These are phyloP conservation scores for Gadopsis bispinosus DNA, from an alignment of 2,797 vertebrate genomes.

Conservation along the genomic window DNA sequence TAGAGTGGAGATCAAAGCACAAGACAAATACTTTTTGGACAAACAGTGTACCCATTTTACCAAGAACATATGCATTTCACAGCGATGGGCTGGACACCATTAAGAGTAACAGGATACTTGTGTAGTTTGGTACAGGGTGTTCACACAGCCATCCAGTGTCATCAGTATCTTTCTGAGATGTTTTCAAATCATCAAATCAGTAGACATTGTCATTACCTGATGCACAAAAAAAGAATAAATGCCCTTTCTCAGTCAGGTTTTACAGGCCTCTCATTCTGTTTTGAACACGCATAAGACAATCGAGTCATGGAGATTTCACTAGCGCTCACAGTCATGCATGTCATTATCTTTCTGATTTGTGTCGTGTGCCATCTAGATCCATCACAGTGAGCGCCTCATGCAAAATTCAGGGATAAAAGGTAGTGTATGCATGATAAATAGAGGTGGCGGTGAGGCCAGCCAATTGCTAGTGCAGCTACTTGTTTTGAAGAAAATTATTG, in stretches of 20 bases:
- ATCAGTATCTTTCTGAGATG: conserved; percentile 11
- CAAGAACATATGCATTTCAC: conserved; percentile 35
- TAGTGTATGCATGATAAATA: conserved; percentile 20
- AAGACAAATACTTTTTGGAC: conserved; percentile 42
- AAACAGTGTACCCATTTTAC: conserved; percentile 34
- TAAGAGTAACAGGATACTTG: conserved; percentile 4
- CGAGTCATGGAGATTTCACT: conserved; percentile 5
- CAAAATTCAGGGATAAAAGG: conserved; percentile 36
- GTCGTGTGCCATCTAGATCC: conserved; percentile 29
- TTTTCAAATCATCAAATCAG: background rate
- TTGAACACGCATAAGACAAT: conserved; percentile 14
- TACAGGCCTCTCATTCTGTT: conserved; percentile 11
- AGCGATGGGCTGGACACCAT: conserved; percentile 12
- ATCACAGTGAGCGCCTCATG: conserved; percentile 37
- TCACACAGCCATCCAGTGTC: conserved; percentile 5
- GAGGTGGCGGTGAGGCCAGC: background rate
- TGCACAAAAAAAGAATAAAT: background rate
- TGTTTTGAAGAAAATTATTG: background rate
- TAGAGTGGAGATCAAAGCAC: conserved; percentile 50
- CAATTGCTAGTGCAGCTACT: background rate
- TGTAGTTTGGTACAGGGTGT: background rate
- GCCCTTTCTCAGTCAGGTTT: conserved; percentile 20
- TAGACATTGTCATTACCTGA: conserved; percentile 2
- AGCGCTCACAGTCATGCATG: conserved; percentile 15
- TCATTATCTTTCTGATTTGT: conserved; percentile 41